Percentiles rank a stretch among this genome's conserved stretches.
phyloP scores from a whole-genome alignment of 2,797 vertebrate species.

The Brachymystax lenok region DNA sequence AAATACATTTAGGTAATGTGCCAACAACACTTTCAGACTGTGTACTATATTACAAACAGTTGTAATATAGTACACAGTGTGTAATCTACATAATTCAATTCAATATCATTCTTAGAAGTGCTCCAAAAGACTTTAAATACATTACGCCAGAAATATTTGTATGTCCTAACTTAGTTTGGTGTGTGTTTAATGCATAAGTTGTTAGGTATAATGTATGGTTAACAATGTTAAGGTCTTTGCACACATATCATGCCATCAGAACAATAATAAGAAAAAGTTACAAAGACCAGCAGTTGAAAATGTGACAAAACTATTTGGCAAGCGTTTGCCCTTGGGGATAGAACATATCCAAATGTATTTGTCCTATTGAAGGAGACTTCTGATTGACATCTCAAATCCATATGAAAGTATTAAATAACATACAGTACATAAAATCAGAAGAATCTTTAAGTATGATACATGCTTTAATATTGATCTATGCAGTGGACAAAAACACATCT shows the following conservation, averaged over 20 bases:
- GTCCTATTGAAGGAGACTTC: neutral
- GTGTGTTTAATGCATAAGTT: neutral
- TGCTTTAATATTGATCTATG: neutral
- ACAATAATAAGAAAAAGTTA: neutral
- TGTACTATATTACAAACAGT: too few species aligned
- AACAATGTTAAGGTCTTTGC: neutral
- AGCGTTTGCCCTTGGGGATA: neutral
- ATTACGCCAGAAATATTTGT: neutral
- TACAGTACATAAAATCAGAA: neutral
- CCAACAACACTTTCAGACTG: neutral
- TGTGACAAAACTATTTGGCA: neutral
- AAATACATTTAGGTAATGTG: constrained; percentile 7
- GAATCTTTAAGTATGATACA: neutral
- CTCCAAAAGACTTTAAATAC: constrained; percentile 1
- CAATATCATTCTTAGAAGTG: neutral
- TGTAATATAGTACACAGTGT: neutral
- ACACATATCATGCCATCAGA: neutral
- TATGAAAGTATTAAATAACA: neutral
- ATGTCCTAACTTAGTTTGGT: neutral
- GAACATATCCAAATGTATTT: neutral
- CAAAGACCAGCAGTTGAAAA: neutral
- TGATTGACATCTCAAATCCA: neutral
- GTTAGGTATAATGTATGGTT: neutral
- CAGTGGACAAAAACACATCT: neutral
- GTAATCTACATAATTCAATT: neutral